Conservation (phyloP, 2,113 vertebrate species). For the Campylorhamphus procurvoides region DNA sequence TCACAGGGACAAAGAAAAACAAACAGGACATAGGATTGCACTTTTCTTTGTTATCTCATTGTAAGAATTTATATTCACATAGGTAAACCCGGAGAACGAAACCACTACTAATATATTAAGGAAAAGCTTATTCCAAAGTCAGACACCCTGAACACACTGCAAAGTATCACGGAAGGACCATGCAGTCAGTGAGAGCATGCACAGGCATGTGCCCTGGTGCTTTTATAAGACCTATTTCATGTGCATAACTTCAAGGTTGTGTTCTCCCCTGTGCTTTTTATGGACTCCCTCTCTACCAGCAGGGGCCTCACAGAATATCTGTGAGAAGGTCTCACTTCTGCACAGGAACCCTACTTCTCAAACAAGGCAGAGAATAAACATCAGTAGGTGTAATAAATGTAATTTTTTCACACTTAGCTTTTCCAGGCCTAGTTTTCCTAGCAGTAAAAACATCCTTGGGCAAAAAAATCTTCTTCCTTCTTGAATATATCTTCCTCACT, state of each 20-base stretch:
- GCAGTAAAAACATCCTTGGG: background rate
- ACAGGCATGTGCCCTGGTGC: background rate
- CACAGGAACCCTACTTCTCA: background rate
- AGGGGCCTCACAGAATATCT: background rate
- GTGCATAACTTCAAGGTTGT: background rate
- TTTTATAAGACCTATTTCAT: background rate
- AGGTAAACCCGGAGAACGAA: background rate
- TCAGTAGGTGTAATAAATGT: background rate
- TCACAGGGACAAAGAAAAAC: background rate
- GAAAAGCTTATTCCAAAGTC: background rate
- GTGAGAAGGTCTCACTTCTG: background rate
- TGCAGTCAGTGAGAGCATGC: background rate
- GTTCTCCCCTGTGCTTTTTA: background rate
- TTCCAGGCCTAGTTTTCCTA: background rate
- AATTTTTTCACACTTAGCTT: background rate
- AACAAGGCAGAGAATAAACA: background rate
- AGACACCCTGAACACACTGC: background rate
- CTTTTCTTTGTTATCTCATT: background rate
- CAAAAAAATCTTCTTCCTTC: background rate
- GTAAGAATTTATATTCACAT: background rate
- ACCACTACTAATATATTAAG: background rate
- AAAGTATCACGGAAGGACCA: background rate
- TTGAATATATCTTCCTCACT: background rate
- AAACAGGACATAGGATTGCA: accelerated
- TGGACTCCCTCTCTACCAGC: background rate